Conservation (phyloP, 1,140 invertebrate genomes). For the Drosophila seguyi region DNA sequence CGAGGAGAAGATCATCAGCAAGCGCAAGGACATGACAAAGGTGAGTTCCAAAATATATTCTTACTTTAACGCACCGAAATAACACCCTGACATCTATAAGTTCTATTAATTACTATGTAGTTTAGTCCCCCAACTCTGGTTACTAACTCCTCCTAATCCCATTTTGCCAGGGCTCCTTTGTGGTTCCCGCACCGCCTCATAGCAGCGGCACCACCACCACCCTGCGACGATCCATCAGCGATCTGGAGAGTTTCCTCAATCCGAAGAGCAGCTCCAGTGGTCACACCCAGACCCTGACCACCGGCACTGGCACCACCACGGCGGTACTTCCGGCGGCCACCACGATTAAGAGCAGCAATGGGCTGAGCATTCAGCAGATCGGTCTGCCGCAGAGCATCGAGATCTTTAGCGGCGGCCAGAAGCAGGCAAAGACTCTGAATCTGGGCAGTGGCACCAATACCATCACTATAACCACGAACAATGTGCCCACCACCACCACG, state of each 20-base stretch:
- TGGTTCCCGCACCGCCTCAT: slow-evolving; percentile 81
- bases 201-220: slow-evolving; percentile 56
- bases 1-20: slow-evolving; percentile 96
- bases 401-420: slow-evolving; percentile 73
- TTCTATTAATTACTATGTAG: background rate
- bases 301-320: slow-evolving; percentile 55
- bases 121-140: background rate
- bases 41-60: slow-evolving; percentile 29
- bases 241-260: slow-evolving; percentile 80
- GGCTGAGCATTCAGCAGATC: slow-evolving; percentile 74
- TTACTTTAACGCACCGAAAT: rapidly evolving
- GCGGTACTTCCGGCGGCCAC: slow-evolving; percentile 67
- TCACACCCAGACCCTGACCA: slow-evolving; percentile 47
- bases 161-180: slow-evolving; percentile 75
- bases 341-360: slow-evolving; percentile 77
- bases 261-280: slow-evolving; percentile 60
- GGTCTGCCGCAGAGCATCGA: slow-evolving; percentile 79
- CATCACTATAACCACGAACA: slow-evolving; percentile 76
- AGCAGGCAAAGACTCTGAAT: slow-evolving; percentile 64
- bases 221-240: slow-evolving; percentile 76
- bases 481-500: slow-evolving; percentile 72
- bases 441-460: slow-evolving; percentile 70
- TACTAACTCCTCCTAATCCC: background rate
- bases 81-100: background rate
- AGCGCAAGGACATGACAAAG: slow-evolving; percentile 86